Percentiles rank a stretch among this genome's conserved stretches.
phyloP scores from a whole-genome alignment of 2,888 invertebrate genomes.

The Dorcus parallelipipedus region DNA sequence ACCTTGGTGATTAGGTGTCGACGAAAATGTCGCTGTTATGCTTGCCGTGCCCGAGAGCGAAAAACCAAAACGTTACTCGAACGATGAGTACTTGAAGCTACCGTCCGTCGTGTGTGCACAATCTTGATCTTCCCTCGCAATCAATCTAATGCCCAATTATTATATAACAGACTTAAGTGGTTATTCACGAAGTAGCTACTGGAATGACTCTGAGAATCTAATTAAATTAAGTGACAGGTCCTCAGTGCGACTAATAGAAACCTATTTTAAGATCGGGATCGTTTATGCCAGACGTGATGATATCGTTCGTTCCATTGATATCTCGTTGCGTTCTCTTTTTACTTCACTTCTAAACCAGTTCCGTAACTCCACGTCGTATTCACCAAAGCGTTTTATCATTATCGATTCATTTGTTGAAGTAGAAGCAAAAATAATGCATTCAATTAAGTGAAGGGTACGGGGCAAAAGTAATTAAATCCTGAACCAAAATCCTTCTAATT shows the following conservation, averaged over 20 bases:
- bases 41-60: too few species aligned
- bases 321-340: conserved; percentile 7
- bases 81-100: not conserved
- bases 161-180: conserved; percentile 33
- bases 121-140: conserved; percentile 18
- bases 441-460: not conserved
- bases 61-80: too few species aligned
- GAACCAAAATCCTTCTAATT: too few species aligned
- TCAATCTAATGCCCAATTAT: conserved; percentile 33
- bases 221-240: conserved; percentile 26
- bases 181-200: conserved; percentile 31
- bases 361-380: conserved; percentile 5
- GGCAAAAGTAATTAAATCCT: too few species aligned
- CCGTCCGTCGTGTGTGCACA: not conserved
- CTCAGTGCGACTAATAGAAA: conserved; percentile 12
- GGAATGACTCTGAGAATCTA: conserved; percentile 30
- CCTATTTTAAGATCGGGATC: conserved; percentile 13
- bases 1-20: too few species aligned
- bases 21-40: too few species aligned
- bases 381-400: not conserved
- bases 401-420: conserved; percentile 2
- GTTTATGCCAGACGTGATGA: conserved; percentile 10
- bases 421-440: not conserved
- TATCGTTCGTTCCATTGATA: conserved; percentile 11
- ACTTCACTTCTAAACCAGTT: conserved; percentile 11